Conservation (phyloP, 1,140 invertebrate genomes). For the Lerema accius region DNA sequence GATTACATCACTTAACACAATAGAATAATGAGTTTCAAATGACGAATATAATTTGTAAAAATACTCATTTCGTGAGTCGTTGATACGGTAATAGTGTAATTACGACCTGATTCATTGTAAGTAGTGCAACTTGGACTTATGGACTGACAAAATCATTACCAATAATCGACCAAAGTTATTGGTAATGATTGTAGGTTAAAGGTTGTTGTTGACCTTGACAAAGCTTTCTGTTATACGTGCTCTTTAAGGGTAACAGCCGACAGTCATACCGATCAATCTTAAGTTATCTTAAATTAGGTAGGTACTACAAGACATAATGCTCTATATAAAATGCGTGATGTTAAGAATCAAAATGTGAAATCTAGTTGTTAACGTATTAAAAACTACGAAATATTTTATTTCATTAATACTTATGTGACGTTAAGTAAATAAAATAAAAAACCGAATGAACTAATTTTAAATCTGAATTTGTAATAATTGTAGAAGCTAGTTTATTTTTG, state of each 20-base stretch:
- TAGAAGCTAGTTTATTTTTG: too few species aligned
- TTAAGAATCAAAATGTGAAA: too few species aligned
- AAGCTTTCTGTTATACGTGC: conserved; percentile 1
- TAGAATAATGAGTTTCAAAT: not conserved
- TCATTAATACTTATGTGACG: too few species aligned
- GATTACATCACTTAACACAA: not conserved
- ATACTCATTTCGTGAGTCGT: not conserved
- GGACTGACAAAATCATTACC: too few species aligned
- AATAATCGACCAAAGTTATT: not conserved
- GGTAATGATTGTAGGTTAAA: conserved; percentile 8
- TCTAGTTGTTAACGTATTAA: too few species aligned
- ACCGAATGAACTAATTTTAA: too few species aligned
- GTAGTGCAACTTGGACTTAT: not conserved
- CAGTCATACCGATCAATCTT: not conserved
- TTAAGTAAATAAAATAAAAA: too few species aligned
- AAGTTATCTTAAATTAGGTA: too few species aligned
- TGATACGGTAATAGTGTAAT: not conserved
- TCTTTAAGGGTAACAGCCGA: not conserved
- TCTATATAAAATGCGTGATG: too few species aligned
- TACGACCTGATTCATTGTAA: not conserved
- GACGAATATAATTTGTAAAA: not conserved
- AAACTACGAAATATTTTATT: too few species aligned
- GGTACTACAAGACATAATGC: too few species aligned
- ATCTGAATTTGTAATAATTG: too few species aligned
- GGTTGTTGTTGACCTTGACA: conserved; percentile 2